Conservation (phyloP, 2,113 vertebrate species). For the Eonycteris spelaea region DNA sequence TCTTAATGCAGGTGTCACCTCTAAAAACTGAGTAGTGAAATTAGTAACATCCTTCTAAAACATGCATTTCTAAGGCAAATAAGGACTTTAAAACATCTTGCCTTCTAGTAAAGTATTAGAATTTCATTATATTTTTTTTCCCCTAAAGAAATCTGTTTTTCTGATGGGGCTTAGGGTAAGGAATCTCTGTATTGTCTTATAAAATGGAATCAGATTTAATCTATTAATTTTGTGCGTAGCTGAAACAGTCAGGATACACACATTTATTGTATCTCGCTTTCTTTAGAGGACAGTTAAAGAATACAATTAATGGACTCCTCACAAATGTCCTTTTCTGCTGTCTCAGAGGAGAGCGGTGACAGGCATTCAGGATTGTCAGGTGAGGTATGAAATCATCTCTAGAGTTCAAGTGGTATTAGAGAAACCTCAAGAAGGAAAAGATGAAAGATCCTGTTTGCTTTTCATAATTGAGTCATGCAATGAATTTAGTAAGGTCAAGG, state of each 20-base stretch:
- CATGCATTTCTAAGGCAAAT: not conserved
- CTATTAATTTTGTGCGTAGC: not conserved
- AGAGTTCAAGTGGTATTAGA: not conserved
- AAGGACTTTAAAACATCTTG: not conserved
- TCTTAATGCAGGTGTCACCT: not conserved
- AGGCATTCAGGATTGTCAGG: slow-evolving; percentile 43
- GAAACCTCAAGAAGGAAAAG: slow-evolving; percentile 19
- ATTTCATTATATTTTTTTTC: not conserved
- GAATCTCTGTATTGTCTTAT: not conserved
- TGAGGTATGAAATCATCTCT: slow-evolving; percentile 30
- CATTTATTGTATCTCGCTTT: not conserved
- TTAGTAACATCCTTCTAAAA: not conserved
- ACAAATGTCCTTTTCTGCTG: not conserved
- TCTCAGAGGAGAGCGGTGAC: slow-evolving; percentile 39
- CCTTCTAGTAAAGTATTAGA: not conserved
- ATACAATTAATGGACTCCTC: slow-evolving; percentile 17
- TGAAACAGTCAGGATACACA: not conserved
- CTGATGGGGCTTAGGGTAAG: not conserved
- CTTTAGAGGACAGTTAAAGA: slow-evolving; percentile 48
- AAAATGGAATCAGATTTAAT: not conserved
- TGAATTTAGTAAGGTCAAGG: not conserved
- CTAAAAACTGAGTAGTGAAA: slow-evolving; percentile 4
- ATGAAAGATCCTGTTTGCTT: slow-evolving; percentile 25
- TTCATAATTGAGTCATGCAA: slow-evolving; percentile 33
- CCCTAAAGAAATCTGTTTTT: not conserved